phyloP scores from a whole-genome alignment of 2,797 vertebrate species.

The Chrosomus eos region DNA sequence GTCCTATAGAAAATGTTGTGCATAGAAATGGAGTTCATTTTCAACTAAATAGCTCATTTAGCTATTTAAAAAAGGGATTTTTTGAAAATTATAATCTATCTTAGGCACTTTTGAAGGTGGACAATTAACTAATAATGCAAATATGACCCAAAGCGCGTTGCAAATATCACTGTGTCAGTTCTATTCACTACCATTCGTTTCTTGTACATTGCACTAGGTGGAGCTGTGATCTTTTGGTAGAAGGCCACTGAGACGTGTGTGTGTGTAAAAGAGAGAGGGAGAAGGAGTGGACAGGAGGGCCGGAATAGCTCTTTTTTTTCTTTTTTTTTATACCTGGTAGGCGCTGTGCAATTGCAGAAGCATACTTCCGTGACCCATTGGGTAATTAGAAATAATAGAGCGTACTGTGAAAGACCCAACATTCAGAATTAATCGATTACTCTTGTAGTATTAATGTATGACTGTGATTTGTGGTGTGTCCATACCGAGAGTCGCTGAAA shows the following conservation, averaged over 20 bases:
- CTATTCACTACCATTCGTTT: neutral
- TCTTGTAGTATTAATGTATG: slow-evolving; percentile 61
- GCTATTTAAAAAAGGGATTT: neutral
- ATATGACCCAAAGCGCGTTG: neutral
- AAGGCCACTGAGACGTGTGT: slow-evolving; percentile 9
- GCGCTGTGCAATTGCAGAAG: slow-evolving; percentile 60
- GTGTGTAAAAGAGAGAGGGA: slow-evolving; percentile 29
- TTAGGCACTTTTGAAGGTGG: neutral
- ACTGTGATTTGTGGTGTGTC: slow-evolving; percentile 56
- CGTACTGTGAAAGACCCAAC: slow-evolving; percentile 57
- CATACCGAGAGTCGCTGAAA: slow-evolving; percentile 57
- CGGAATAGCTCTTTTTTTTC: slow-evolving; percentile 31
- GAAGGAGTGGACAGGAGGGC: slow-evolving; percentile 38
- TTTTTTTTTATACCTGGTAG: slow-evolving; percentile 53
- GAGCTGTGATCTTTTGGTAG: slow-evolving; percentile 79
- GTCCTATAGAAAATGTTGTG: neutral
- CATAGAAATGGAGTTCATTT: neutral
- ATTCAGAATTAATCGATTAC: slow-evolving; percentile 64
- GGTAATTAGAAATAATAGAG: slow-evolving; percentile 65
- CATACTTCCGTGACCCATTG: slow-evolving; percentile 60
- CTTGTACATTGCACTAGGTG: slow-evolving; percentile 78
- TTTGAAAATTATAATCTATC: neutral
- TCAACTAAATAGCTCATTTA: neutral
- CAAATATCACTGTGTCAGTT: slow-evolving; percentile 2
- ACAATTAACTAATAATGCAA: neutral